A percentile compares a stretch with the other conserved stretches of the same genome.
These are phyloP conservation scores for Dipodomys spectabilis DNA, from an alignment of 2,113 vertebrate genomes.

Conservation along the genomic window DNA sequence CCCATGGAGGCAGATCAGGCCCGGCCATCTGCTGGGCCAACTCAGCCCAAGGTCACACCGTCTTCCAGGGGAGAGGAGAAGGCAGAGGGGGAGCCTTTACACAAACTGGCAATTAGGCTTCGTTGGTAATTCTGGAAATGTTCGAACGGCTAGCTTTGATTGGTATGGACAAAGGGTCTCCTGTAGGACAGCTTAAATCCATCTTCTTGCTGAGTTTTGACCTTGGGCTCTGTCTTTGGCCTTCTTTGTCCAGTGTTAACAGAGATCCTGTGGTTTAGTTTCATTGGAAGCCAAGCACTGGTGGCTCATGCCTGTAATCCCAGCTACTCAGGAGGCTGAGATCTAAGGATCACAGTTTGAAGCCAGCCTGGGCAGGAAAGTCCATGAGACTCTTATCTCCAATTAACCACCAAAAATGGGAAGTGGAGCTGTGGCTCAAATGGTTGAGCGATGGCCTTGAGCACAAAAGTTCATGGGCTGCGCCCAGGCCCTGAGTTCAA, in stretches of 20 bases:
- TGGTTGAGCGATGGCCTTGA: too few relatives aligned
- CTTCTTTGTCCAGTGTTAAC: not conserved
- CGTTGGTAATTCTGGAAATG: not conserved
- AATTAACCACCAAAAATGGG: too few relatives aligned
- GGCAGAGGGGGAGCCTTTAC: not conserved
- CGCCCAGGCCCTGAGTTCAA: not conserved
- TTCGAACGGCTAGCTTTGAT: not conserved
- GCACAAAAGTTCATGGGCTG: not conserved
- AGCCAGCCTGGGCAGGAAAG: not conserved
- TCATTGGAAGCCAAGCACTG: not conserved
- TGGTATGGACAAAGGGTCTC: not conserved
- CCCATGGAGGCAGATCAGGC: not conserved
- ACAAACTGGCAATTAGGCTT: not conserved
- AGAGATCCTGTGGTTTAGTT: not conserved
- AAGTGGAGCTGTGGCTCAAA: too few relatives aligned
- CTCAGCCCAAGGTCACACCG: constrained; percentile 18
- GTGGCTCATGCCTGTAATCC: too few relatives aligned
- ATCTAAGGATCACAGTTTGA: not conserved
- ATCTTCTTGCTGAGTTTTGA: not conserved
- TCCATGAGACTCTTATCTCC: too few relatives aligned
- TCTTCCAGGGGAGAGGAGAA: not conserved
- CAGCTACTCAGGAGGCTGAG: not conserved
- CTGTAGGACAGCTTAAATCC: not conserved
- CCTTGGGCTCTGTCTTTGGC: not conserved
- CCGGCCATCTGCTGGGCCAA: not conserved